phyloP scores from a whole-genome alignment of 2,113 vertebrate species.

The Gopherus flavomarginatus region DNA sequence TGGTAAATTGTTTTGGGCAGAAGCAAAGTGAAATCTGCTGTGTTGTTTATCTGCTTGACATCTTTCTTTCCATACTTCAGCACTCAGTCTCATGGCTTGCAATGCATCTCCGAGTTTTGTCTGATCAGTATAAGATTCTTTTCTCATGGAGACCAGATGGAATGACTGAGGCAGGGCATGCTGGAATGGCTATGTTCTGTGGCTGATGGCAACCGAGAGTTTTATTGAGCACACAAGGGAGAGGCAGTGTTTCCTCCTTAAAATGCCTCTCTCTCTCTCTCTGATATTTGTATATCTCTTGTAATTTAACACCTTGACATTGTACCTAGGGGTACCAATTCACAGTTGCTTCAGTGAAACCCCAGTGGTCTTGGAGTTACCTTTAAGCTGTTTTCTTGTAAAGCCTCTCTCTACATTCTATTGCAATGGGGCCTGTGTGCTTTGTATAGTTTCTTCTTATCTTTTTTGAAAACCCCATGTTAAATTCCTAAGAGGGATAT shows the following conservation, averaged over 20 bases:
- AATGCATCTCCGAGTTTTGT: background rate
- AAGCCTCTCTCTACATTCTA: background rate
- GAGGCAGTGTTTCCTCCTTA: slow-evolving; percentile 28
- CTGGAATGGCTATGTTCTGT: background rate
- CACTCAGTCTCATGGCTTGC: slow-evolving; percentile 5
- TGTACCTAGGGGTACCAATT: background rate
- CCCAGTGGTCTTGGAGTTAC: background rate
- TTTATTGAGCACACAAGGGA: background rate
- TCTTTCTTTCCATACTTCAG: background rate
- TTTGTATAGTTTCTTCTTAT: background rate
- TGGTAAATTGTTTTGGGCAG: background rate
- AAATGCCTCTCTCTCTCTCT: background rate
- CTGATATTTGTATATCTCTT: background rate
- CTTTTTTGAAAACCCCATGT: background rate
- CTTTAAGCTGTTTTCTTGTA: background rate
- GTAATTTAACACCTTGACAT: background rate
- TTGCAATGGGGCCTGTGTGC: background rate
- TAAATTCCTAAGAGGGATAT: background rate
- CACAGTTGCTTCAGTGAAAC: background rate
- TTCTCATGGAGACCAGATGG: background rate
- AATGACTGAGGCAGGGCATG: slow-evolving; percentile 37
- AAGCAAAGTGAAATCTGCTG: background rate
- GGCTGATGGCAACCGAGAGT: background rate
- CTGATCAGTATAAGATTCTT: rapidly evolving
- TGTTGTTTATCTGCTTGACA: rapidly evolving